Base-by-base conservation (phyloP, 2,797 vertebrate species). In the Neomorphus geoffroyi region DNA sequence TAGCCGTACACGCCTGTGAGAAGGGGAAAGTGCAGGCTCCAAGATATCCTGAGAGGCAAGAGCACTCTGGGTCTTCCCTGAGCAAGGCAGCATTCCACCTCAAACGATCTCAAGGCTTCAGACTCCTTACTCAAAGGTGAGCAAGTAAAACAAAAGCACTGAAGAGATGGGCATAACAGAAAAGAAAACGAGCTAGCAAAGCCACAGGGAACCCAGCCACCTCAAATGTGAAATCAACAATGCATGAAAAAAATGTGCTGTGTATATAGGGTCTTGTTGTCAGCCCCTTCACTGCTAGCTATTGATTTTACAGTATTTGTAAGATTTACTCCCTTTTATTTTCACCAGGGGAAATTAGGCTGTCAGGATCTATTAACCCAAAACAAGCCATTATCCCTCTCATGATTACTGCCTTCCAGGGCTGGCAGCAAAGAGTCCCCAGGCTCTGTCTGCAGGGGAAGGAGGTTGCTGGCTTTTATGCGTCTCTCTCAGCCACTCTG, bases 221-320 rank as follows among this genome's bases (percentile, higher is more conserved):
- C 78, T 75, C 50, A 88, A 95, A 94, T 35, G 74, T 39, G 88
- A 94, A 96, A 92, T 58, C 94, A 80, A 92, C 88, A 94, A 64
- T 77, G 96, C 86, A 26, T 33, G 3, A 53, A 78, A 94, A 96
- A 83, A 90, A 62, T 26, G 80, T 66, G 78, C 90, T 78, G 73
- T 21, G 56, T 74, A 87, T 91, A 78, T 84, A 92, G 92, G 94
- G 80, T 94, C 93, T 92, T 91, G 90, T 80, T 91, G 90, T 94
- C 94, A 95, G 93, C 70, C 85, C 92, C 94, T 95, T 94, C 93
- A 77, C 92, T 93, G 94, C 87, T 80, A 89, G 71, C 69, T 97
- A 97, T 97, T 87, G 97, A 97, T 97, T 97, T 97, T 96, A 96
- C 96, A 97, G 95, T 97, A 95, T 94, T 94, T 94, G 35, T 92